Evolutionary conservation across 2,888 invertebrate genomes (phyloP).

Genomic region (Himalopsyche anomala): DNA sequence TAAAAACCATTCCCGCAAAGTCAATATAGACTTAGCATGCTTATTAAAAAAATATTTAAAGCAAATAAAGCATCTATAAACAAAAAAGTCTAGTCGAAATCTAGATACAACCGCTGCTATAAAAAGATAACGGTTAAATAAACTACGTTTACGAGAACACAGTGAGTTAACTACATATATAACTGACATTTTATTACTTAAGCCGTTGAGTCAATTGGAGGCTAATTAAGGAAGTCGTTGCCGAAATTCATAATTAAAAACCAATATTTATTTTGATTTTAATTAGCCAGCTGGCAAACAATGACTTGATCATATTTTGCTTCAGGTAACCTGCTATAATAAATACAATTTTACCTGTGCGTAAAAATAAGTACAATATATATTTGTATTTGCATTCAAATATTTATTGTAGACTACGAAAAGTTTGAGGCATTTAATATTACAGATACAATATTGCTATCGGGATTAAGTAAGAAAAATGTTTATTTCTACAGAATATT

Average conservation of each 20-base stretch:
- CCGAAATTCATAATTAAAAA: constrained; percentile 32
- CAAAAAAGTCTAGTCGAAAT: background rate
- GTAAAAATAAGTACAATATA: too few relatives aligned
- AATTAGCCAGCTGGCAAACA: background rate
- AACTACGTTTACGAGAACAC: background rate
- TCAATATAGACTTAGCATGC: background rate
- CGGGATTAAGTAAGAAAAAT: too few relatives aligned
- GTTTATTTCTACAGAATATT: too few relatives aligned
- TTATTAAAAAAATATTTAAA: constrained; percentile 6
- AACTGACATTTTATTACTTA: background rate
- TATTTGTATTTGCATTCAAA: too few relatives aligned
- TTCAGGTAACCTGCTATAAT: too few relatives aligned
- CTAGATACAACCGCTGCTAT: constrained; percentile 29
- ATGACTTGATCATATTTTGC: background rate
- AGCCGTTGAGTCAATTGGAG: background rate
- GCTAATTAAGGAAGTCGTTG: background rate
- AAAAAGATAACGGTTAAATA: constrained; percentile 9
- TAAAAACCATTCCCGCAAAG: constrained; percentile 33
- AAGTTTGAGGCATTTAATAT: too few relatives aligned
- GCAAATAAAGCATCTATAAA: background rate
- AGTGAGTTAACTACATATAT: background rate
- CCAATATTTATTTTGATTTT: constrained; percentile 5
- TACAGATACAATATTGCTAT: too few relatives aligned
- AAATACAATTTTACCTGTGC: too few relatives aligned
- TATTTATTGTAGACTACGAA: too few relatives aligned